Evolutionary conservation across 2,888 invertebrate species (phyloP), one percentile per base, ranked within the genome.

Genomic region (Onthophagus sagittarius): DNA sequence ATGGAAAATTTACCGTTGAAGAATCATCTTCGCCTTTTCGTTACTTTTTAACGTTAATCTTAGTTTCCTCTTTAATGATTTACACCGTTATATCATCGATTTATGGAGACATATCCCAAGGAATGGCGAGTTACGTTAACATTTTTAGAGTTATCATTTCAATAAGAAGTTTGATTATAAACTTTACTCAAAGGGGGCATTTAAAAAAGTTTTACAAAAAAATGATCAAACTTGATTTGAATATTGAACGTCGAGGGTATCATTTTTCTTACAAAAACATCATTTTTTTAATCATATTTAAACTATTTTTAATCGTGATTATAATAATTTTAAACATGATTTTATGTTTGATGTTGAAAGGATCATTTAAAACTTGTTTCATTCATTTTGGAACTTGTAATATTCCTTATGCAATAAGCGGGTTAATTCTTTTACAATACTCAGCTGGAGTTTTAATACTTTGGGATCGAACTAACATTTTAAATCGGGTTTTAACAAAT

Each of bases 11-110:
- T 1, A 32, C 23, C 11, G 70, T 74, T 13, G 31, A 39, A 70
- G 63, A 6, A 13, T 15, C 11, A 23, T 33, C 13, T 11, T 71
- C 7, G 72, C 73, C 33, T 62, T 81, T 5, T 76, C 76, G 2
- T 72, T 76, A 63, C 77, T 78, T 15, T 23, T 75, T 62, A 72
- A 76, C 75, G 65, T 64, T 62, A 7, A 31, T 2, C 15, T 14
- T 72, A 23, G 15, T 64, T 14, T 23, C 53, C 13, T 5, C 3
- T 11, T n/a, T 69, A 0, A 64, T 70, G 70, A 14, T 69, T 11
- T 53, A 13, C 5, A 62, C 70, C 1, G n/a, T 70, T n/a, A 69
- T 6, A 15, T 70, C 67, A 64, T 53, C 62, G 11, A 32, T 72
- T 39, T 39, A 23, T 0, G 69, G 70, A 62, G 70, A 70, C 15